Conservation (phyloP, 2,888 invertebrate species). For the Baccha elongata region DNA sequence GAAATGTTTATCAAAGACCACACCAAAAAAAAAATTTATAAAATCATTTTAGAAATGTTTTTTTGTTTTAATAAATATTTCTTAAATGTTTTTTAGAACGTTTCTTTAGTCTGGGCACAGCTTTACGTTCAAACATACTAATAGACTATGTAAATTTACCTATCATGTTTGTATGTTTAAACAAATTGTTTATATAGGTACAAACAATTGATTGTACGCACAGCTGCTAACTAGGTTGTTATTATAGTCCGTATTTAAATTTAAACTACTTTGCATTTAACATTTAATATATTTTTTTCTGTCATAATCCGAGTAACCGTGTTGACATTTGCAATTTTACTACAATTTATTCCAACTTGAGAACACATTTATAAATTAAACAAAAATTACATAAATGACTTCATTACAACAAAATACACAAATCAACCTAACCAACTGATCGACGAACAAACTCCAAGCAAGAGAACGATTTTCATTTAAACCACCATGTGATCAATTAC, state of each 20-base stretch:
- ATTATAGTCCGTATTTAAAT: background rate
- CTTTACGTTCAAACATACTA: no score
- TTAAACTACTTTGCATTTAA: constrained; percentile 12
- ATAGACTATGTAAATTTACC: constrained; percentile 8
- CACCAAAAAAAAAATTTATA: no score
- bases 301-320: constrained; percentile 32
- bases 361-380: constrained; percentile 19
- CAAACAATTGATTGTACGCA: constrained; percentile 3
- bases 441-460: constrained; percentile 16
- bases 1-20: no score
- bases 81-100: no score
- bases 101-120: no score
- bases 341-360: constrained; percentile 32
- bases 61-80: no score
- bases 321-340: constrained; percentile 48
- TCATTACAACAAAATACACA: constrained; percentile 11
- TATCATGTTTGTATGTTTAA: background rate
- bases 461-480: constrained; percentile 20
- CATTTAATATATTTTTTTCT: constrained; percentile 13
- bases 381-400: constrained; percentile 63
- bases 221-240: background rate
- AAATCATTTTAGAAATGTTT: no score
- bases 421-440: constrained; percentile 20
- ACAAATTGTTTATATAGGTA: background rate
- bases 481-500: constrained; percentile 40